These are phyloP conservation scores for Phenacoccus solenopsis DNA, from an alignment of 1,140 invertebrate species.

Conservation along the genomic window DNA sequence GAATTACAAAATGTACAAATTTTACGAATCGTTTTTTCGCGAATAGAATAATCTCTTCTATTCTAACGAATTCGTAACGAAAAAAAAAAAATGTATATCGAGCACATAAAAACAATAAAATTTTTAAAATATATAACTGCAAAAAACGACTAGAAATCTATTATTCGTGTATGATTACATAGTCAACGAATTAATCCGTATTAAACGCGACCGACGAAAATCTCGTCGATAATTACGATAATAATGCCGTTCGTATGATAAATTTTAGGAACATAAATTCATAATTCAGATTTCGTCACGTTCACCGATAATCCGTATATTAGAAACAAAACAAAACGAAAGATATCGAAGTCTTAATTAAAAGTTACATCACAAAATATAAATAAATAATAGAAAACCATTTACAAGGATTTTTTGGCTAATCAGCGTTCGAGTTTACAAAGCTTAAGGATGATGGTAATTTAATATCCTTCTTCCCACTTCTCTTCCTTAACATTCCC, in stretches of 20 bases:
- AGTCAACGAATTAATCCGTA: background rate
- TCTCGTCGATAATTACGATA: background rate
- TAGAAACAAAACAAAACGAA: background rate
- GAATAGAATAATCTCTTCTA: background rate
- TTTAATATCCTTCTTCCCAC: constrained; percentile 1
- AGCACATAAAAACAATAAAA: background rate
- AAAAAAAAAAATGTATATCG: background rate
- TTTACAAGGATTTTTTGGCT: background rate
- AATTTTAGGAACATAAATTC: background rate
- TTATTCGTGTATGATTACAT: background rate
- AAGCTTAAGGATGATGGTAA: background rate
- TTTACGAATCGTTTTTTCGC: background rate
- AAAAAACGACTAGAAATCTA: constrained; percentile 15
- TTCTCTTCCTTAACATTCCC: too few relatives aligned
- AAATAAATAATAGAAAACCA: too few relatives aligned
- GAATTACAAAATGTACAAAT: background rate
- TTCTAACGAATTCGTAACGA: background rate
- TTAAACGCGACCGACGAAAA: background rate
- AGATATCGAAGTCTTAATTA: background rate
- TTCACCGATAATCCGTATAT: background rate
- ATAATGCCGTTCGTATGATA: background rate
- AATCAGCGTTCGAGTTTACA: background rate
- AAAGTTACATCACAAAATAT: background rate
- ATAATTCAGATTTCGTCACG: background rate
- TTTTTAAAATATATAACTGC: background rate